Conservation (phyloP, 1,140 invertebrate species). For the Fopius arisanus region DNA sequence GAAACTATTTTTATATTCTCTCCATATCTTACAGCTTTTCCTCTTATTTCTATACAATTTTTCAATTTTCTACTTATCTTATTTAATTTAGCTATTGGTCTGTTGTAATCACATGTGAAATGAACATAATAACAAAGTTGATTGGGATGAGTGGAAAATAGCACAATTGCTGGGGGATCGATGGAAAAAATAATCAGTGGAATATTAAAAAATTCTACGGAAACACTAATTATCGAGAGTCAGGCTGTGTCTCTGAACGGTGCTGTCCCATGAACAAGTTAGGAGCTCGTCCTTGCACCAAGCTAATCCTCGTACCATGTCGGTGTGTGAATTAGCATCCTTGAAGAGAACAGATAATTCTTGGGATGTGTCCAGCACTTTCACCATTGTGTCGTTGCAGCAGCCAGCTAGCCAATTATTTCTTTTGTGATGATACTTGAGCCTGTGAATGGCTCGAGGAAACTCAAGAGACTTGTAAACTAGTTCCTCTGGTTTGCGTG, state of each 20-base stretch:
- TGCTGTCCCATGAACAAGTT: conserved; percentile 59
- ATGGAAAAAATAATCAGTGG: neutral
- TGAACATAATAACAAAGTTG: neutral
- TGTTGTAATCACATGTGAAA: no score
- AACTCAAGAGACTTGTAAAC: conserved; percentile 36
- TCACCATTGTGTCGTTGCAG: conserved; percentile 47
- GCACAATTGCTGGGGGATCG: neutral
- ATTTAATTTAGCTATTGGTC: no score
- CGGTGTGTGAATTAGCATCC: conserved; percentile 47
- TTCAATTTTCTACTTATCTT: no score
- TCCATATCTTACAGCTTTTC: no score
- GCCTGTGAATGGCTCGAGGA: conserved; percentile 44
- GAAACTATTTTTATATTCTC: no score
- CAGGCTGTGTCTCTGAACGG: conserved; percentile 44
- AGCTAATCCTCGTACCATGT: conserved; percentile 55
- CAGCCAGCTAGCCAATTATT: conserved; percentile 50
- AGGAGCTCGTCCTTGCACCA: conserved; percentile 54
- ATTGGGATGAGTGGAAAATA: neutral
- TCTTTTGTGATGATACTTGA: conserved; percentile 51
- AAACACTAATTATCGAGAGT: neutral
- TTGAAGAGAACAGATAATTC: conserved; percentile 41
- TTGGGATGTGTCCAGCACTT: conserved; percentile 47
- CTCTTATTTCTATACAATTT: no score
- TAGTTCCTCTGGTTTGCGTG: conserved; percentile 40
- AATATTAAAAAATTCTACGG: no score